Evolutionary conservation across 1,140 invertebrate genomes (phyloP).

Genomic region (Aphidius ervi): DNA sequence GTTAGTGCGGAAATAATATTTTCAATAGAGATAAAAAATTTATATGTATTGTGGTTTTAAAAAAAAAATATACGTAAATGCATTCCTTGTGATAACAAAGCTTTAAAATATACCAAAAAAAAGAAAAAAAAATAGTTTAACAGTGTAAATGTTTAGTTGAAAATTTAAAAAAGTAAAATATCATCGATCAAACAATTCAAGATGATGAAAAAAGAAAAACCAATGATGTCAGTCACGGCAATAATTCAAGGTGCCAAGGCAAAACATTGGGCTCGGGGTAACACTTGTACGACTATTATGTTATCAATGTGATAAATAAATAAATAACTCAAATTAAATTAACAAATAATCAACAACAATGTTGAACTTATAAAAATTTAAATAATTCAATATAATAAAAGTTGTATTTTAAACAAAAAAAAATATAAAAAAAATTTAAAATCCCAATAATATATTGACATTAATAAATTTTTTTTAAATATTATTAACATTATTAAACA

Average conservation of each 20-base stretch:
- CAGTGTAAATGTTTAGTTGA: neutral
- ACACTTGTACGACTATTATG: slow-evolving; percentile 44
- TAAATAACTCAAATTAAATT: neutral
- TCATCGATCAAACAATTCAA: slow-evolving; percentile 24
- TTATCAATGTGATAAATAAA: no score
- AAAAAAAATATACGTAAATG: no score
- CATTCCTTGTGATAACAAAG: no score
- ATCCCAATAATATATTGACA: no score
- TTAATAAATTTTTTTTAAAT: no score
- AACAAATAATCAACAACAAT: neutral
- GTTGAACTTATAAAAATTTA: no score
- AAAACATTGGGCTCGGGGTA: slow-evolving; percentile 58
- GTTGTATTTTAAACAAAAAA: neutral
- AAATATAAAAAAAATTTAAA: no score
- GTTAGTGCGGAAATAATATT: no score
- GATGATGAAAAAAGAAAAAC: slow-evolving; percentile 80
- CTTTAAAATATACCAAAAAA: neutral
- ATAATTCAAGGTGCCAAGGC: slow-evolving; percentile 67
- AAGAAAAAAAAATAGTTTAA: neutral
- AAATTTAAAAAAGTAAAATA: neutral
- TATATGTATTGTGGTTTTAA: no score
- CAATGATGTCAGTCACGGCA: slow-evolving; percentile 76
- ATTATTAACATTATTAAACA: no score
- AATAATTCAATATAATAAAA: no score
- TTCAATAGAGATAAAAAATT: no score